phyloP scores from a whole-genome alignment of 2,888 invertebrate species.

The Pimpla rufipes region DNA sequence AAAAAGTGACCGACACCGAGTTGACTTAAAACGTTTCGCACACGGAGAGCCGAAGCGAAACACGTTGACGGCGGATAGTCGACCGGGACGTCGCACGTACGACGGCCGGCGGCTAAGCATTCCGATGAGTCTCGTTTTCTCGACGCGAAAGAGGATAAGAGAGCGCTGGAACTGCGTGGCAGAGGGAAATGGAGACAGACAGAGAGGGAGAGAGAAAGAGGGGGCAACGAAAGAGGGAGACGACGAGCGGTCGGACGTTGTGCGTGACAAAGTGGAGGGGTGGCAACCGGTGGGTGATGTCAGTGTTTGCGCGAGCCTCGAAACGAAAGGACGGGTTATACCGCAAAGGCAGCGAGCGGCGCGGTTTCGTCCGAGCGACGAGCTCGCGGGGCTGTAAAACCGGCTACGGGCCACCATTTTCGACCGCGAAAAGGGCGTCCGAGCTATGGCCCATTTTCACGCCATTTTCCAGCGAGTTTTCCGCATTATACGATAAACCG shows the following conservation, averaged over 20 bases:
- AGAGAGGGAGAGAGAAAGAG: constrained; percentile 2
- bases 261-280: constrained; percentile 58
- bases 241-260: constrained; percentile 11
- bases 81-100: background rate
- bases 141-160: background rate
- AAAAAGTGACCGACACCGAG: too few species aligned
- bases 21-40: too few species aligned
- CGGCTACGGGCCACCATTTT: background rate
- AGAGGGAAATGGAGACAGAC: constrained; percentile 25
- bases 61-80: background rate
- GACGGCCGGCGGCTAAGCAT: background rate
- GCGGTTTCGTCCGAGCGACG: background rate
- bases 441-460: constrained; percentile 29
- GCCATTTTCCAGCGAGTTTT: constrained; percentile 21
- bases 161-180: background rate
- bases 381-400: too few species aligned
- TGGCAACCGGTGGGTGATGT: constrained; percentile 72
- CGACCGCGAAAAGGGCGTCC: background rate
- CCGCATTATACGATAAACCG: constrained; percentile 40
- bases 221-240: constrained; percentile 1
- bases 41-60: too few species aligned
- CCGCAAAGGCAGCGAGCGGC: background rate
- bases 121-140: background rate
- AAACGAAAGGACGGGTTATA: constrained; percentile 62
- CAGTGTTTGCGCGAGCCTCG: constrained; percentile 79